phyloP scores from a whole-genome alignment of 1,140 invertebrate genomes.

The Rhagoletis zephyria region DNA sequence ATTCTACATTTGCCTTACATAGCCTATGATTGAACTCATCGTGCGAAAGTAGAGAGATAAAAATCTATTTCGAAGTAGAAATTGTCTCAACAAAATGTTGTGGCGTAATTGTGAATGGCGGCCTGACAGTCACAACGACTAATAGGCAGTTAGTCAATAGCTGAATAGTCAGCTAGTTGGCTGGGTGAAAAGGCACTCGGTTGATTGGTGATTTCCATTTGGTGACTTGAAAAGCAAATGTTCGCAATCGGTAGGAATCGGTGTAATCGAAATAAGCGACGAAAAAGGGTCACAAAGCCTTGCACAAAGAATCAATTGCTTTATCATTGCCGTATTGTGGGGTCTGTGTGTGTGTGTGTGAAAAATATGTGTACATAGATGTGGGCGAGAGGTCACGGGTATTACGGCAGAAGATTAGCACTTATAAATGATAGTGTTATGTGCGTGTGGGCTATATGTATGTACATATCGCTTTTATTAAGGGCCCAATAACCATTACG shows the following conservation, averaged over 20 bases:
- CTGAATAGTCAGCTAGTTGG: neutral
- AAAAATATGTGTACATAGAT: too few relatives aligned
- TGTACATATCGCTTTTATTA: too few relatives aligned
- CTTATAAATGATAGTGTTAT: too few relatives aligned
- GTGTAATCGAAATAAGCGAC: constrained; percentile 3
- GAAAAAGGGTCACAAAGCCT: neutral
- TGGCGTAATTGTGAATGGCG: neutral
- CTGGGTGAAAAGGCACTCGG: neutral
- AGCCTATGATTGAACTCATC: neutral
- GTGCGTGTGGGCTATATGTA: too few relatives aligned
- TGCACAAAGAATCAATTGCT: neutral
- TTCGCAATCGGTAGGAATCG: neutral
- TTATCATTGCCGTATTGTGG: neutral
- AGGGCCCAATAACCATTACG: too few relatives aligned
- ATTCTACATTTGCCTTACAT: too few relatives aligned
- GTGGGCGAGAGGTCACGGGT: too few relatives aligned
- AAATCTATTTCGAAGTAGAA: neutral
- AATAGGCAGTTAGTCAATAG: neutral
- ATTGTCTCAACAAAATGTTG: constrained; percentile 1
- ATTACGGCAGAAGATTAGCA: too few relatives aligned
- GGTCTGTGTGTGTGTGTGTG: too few relatives aligned
- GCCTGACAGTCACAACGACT: neutral
- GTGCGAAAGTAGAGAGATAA: neutral
- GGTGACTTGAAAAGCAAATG: neutral
- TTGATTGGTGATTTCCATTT: neutral